These are phyloP conservation scores for Allygus modestus DNA, from an alignment of 2,888 invertebrate species.

Conservation along the genomic window DNA sequence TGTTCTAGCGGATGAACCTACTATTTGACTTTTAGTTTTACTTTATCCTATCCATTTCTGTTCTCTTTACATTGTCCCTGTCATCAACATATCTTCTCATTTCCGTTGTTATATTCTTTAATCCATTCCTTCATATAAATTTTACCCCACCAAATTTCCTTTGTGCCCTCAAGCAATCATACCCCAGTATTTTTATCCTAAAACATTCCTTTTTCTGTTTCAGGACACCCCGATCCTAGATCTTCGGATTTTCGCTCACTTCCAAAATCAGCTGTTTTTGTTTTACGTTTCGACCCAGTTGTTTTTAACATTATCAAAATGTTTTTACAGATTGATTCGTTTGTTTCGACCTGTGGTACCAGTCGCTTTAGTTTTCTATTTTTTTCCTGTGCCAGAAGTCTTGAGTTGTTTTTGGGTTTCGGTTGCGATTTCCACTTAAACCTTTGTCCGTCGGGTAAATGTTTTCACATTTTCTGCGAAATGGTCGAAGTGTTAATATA, in stretches of 20 bases:
- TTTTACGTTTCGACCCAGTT: slow-evolving; percentile 59
- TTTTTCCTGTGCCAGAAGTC: slow-evolving; percentile 27
- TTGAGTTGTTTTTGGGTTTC: not conserved
- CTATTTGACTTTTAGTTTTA: no score
- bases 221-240: slow-evolving; percentile 36
- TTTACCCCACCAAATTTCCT: no score
- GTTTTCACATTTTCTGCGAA: not conserved
- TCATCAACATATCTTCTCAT: no score
- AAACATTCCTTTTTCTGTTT: slow-evolving; percentile 1
- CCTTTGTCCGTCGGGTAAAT: slow-evolving; percentile 30
- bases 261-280: slow-evolving; percentile 32
- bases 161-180: no score
- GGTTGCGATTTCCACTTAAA: slow-evolving; percentile 1
- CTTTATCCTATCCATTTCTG: no score
- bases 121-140: no score
- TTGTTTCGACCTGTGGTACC: not conserved
- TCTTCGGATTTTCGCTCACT: not conserved
- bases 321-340: slow-evolving; percentile 50
- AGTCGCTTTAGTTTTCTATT: not conserved
- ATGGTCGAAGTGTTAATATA: not conserved
- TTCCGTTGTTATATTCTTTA: no score
- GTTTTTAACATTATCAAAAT: slow-evolving; percentile 57
- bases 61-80: no score
- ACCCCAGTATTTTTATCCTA: no score
- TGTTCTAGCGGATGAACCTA: no score